Conservation (phyloP, 2,113 vertebrate species). For the Chascanopsetta lugubris region DNA sequence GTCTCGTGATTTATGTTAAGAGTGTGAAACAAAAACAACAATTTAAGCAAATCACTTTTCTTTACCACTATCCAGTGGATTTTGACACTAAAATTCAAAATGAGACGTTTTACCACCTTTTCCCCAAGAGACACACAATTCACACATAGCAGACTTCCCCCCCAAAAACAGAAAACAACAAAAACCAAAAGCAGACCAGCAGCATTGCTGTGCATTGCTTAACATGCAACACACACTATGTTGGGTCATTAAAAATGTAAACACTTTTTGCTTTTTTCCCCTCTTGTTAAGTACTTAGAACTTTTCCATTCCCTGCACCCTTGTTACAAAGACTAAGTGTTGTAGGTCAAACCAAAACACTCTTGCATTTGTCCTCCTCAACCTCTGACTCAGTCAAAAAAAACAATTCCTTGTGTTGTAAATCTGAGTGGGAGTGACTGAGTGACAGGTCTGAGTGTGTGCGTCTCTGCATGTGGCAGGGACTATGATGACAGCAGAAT, state of each 20-base stretch:
- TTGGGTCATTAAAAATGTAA: no score
- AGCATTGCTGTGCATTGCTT: no score
- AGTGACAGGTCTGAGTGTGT: conserved; percentile 61
- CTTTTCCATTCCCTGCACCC: no score
- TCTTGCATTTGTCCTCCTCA: conserved; percentile 7
- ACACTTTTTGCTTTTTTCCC: neutral
- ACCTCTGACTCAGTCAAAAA: neutral
- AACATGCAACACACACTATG: no score
- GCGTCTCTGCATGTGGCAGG: conserved; percentile 53
- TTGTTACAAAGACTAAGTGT: neutral
- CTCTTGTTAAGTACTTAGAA: neutral
- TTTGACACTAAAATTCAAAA: neutral
- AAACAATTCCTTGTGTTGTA: conserved; percentile 16
- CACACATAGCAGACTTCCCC: no score
- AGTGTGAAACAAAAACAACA: neutral
- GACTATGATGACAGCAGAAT: conserved; percentile 64
- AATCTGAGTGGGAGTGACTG: conserved; percentile 34
- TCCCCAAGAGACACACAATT: no score
- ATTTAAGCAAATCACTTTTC: neutral
- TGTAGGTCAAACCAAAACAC: neutral
- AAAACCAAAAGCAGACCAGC: no score
- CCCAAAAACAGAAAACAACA: no score
- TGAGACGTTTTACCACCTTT: no score
- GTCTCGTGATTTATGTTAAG: neutral
- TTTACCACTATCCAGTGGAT: neutral